These are phyloP conservation scores for Diplazon laetatorius DNA, from an alignment of 2,888 invertebrate species.

Conservation along the genomic window DNA sequence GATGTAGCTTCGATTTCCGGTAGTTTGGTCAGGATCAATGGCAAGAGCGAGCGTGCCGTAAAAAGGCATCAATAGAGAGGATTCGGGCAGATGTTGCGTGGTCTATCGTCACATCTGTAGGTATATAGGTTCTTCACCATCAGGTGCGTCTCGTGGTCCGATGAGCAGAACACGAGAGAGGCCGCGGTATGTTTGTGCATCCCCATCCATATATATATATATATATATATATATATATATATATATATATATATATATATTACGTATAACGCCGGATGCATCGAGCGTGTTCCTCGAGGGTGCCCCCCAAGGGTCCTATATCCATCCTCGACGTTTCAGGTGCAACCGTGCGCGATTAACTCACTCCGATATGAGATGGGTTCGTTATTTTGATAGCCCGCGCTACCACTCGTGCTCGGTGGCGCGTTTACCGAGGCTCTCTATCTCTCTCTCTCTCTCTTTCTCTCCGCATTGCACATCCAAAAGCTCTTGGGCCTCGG, in stretches of 20 bases:
- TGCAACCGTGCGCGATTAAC: constrained; percentile 77
- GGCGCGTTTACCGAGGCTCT: constrained; percentile 55
- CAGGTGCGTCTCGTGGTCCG: constrained; percentile 51
- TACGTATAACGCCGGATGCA: constrained; percentile 49
- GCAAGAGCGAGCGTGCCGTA: constrained; percentile 56
- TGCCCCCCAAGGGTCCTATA: not conserved
- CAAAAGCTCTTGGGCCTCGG: not conserved
- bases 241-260: no score
- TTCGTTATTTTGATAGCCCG: constrained; percentile 80
- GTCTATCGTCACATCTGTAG: constrained; percentile 10
- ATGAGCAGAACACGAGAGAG: constrained; percentile 45
- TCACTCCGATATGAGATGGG: constrained; percentile 75
- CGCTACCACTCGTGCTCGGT: constrained; percentile 57
- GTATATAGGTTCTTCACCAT: constrained; percentile 20
- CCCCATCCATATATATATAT: no score
- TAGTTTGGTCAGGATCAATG: constrained; percentile 70
- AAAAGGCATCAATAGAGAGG: constrained; percentile 67
- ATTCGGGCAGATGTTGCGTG: constrained; percentile 71
- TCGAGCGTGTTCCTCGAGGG: constrained; percentile 40
- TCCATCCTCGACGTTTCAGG: constrained; percentile 69
- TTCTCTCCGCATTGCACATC: constrained; percentile 49
- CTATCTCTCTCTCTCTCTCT: no score
- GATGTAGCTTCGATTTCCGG: constrained; percentile 68
- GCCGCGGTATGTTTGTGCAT: constrained; percentile 3
- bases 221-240: no score